phyloP scores from a whole-genome alignment of 2,113 vertebrate genomes.

The Melanostigma gelatinosum region DNA sequence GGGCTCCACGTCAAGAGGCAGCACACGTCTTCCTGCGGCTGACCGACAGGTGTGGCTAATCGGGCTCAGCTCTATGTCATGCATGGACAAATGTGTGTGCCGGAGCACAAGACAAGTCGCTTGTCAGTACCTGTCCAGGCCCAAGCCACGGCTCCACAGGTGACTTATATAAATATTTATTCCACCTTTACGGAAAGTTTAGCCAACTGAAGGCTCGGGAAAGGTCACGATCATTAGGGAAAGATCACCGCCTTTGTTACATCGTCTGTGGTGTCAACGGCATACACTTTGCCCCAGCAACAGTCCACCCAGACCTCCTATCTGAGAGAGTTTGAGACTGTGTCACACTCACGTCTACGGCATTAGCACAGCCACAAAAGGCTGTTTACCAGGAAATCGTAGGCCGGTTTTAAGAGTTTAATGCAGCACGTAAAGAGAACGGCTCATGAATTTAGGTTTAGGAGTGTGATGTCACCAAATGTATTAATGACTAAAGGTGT shows the following conservation, averaged over 20 bases:
- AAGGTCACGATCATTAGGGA: slow-evolving; percentile 14
- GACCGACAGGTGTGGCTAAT: neutral
- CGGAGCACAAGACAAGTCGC: neutral
- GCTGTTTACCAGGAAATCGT: neutral
- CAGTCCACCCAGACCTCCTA: neutral
- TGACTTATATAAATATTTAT: slow-evolving; percentile 4
- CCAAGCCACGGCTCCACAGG: neutral
- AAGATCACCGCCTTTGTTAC: slow-evolving; percentile 7
- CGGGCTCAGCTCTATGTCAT: neutral
- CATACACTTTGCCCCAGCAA: neutral
- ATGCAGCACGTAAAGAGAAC: neutral
- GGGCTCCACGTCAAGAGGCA: neutral
- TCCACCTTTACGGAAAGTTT: neutral
- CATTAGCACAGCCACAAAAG: neutral
- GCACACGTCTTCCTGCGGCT: neutral
- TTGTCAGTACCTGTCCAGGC: neutral
- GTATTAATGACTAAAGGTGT: neutral
- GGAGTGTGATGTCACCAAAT: neutral
- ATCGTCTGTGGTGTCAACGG: neutral
- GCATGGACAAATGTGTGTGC: neutral
- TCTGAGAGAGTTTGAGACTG: neutral
- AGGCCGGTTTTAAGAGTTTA: neutral
- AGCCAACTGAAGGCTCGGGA: neutral
- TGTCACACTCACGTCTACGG: neutral
- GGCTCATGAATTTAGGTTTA: neutral